A percentile compares a stretch with the other conserved stretches of the same genome.
Conservation (phyloP, 2,888 invertebrate genomes). For the Schrankia costaestrigalis region DNA sequence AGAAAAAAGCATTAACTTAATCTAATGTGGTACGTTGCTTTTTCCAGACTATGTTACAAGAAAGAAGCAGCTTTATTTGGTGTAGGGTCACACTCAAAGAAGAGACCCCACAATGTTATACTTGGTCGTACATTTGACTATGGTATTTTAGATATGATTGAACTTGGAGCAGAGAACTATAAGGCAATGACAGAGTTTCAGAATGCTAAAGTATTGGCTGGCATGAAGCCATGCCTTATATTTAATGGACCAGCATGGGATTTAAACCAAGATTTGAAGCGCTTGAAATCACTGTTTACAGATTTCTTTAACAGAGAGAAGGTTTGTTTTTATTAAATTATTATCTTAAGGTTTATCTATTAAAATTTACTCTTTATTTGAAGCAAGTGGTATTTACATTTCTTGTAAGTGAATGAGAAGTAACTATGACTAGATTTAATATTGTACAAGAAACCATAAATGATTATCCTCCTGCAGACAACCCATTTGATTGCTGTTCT, state of each 20-base stretch:
- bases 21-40: neutral
- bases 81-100: constrained; percentile 95
- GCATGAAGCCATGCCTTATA: constrained; percentile 93
- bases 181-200: constrained; percentile 89
- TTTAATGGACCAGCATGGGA: constrained; percentile 97
- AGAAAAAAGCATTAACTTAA: neutral
- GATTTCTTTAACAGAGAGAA: constrained; percentile 96
- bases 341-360: neutral
- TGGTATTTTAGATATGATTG: constrained; percentile 96
- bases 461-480: too few species aligned
- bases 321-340: constrained; percentile 36
- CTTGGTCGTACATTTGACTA: constrained; percentile 94
- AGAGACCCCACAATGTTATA: constrained; percentile 94
- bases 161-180: constrained; percentile 93
- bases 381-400: too few species aligned
- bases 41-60: constrained; percentile 84
- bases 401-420: too few species aligned
- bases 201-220: constrained; percentile 87
- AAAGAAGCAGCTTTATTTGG: constrained; percentile 94
- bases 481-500: too few species aligned
- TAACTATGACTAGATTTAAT: too few species aligned
- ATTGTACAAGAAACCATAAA: too few species aligned
- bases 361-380: neutral
- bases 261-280: constrained; percentile 87
- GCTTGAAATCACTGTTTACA: constrained; percentile 92